Base-by-base conservation (phyloP, 2,888 invertebrate species). In the Odontomyia ornata region DNA sequence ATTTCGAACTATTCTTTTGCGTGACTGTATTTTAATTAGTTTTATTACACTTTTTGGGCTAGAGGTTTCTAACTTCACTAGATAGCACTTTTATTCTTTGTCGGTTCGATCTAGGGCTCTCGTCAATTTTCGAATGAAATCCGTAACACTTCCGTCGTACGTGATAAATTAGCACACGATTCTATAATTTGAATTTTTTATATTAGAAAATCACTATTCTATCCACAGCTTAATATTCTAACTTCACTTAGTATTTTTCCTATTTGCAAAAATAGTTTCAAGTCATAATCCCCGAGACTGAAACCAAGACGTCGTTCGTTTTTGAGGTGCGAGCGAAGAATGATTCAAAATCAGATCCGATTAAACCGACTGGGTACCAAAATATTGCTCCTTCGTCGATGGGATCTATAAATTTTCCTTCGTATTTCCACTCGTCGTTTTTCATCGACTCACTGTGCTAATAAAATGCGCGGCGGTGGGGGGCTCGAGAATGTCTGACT, bases 261-360 rank as follows among this genome's bases (percentile, higher is more conserved):
- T 80, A 78, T 73, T 78, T 80, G 79, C 76, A 81, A 81, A 81
- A 80, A 81, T 82, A 84, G 84, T 85, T 85, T 86, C 84, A 86
- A 86, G 86, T 86, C 86, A 86, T 86, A 85, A 86, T 87, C 87
- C 87, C 87, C 87, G 87, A 87, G 86, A 87, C 87, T 86, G 86
- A 86, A 86, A 86, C 86, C 93, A 93, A 94, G 94, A 94, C 94
- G 94, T 94, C 94, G 94, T 93, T 94, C 94, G 94, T 93, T 93
- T 93, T 93, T 93, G 92, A 93, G 93, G 93, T 91, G 93, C 91
- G 91, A 93, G 93, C 93, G 93, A 93, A 92, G 92, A 93, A 92
- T 93, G 92, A 88, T 85, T 85, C 83, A 84, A 85, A 84, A 84
- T 83, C 82, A 82, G 69, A 83, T 83, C 84, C 83, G 82, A 83